These are phyloP conservation scores for Protomyctophum bolini DNA, from an alignment of 2,113 vertebrate genomes.

Conservation along the genomic window DNA sequence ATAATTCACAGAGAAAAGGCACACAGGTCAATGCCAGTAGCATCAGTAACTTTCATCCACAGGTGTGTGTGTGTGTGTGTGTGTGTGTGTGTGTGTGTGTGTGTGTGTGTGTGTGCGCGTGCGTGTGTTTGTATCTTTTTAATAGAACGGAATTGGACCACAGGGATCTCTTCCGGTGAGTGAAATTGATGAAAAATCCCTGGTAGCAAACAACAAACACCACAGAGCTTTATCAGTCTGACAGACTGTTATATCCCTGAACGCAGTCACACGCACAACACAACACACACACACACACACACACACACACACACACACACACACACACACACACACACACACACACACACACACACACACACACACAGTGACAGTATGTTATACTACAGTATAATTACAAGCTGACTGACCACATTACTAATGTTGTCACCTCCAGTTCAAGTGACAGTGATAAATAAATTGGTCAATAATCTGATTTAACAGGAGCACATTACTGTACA, in stretches of 20 bases:
- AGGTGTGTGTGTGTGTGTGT: conserved; percentile 3
- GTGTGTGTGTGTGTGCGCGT: not conserved
- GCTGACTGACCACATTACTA: not conserved
- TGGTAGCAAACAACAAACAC: not conserved
- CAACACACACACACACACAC: no score
- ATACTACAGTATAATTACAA: not conserved
- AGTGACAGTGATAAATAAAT: conserved; percentile 1
- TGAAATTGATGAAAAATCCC: not conserved
- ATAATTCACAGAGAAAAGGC: no score
- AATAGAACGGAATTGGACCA: not conserved
- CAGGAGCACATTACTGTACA: not conserved
- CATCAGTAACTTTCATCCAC: no score
- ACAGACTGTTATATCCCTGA: not conserved
- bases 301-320: not conserved
- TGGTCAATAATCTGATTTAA: not conserved
- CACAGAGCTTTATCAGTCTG: not conserved
- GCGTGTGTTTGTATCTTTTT: not conserved
- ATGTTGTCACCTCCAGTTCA: conserved; percentile 2
- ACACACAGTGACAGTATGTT: no score
- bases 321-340: conserved; percentile 3
- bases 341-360: conserved; percentile 15
- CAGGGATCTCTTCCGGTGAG: not conserved
- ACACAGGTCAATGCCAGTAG: no score
- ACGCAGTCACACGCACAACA: no score
- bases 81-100: not conserved